phyloP scores from a whole-genome alignment of 2,888 invertebrate genomes.

The Reticulitermes lucifugus region DNA sequence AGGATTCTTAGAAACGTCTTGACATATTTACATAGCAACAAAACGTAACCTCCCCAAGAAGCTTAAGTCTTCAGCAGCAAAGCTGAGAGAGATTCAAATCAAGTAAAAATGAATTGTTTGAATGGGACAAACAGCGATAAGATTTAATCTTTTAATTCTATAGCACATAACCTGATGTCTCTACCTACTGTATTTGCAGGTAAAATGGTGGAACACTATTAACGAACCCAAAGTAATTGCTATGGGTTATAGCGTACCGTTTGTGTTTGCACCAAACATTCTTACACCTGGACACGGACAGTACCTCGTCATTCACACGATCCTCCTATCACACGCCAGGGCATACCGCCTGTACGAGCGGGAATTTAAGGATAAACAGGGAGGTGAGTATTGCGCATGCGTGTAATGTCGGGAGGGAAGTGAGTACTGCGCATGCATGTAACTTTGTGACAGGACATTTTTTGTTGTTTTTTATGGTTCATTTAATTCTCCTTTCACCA shows the following conservation, averaged over 20 bases:
- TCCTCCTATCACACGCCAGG: conserved; percentile 60
- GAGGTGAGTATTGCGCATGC: conserved; percentile 26
- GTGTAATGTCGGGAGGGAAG: conserved; percentile 24
- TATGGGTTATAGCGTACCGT: conserved; percentile 29
- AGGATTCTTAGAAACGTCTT: too few relatives aligned
- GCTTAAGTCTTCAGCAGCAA: too few relatives aligned
- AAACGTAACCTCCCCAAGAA: too few relatives aligned
- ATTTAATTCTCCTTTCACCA: too few relatives aligned
- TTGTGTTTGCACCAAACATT: conserved; percentile 37
- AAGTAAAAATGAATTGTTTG: too few relatives aligned
- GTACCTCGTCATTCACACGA: conserved; percentile 66
- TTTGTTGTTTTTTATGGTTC: too few relatives aligned
- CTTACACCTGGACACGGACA: conserved; percentile 61
- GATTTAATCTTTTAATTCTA: too few relatives aligned
- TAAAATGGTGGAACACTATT: conserved; percentile 53
- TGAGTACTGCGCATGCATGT: neutral
- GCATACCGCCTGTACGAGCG: conserved; percentile 60
- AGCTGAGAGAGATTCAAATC: too few relatives aligned
- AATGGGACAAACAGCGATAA: too few relatives aligned
- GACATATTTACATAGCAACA: too few relatives aligned
- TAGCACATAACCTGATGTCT: too few relatives aligned
- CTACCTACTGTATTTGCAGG: neutral
- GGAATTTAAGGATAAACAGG: conserved; percentile 56
- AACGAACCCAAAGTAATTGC: conserved; percentile 47
- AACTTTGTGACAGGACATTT: too few relatives aligned